Percentiles rank a stretch among this genome's conserved stretches.
These are phyloP conservation scores for Thereuonema tuberculata DNA, from an alignment of 1,140 invertebrate species.

Conservation along the genomic window DNA sequence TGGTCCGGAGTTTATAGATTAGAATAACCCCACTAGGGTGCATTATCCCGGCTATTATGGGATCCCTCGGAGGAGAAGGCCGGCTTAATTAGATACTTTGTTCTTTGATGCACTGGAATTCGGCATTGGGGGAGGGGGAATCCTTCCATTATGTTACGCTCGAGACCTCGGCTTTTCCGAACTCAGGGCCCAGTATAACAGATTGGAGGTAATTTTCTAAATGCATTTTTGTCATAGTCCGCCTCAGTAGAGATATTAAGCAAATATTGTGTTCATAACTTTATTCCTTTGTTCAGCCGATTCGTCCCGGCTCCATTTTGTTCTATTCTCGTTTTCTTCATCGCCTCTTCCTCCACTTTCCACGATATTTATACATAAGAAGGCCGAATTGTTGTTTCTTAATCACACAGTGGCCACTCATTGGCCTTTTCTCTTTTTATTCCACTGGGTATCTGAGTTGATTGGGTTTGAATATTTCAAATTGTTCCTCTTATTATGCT, in stretches of 20 bases:
- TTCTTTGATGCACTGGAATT: slow-evolving; percentile 8
- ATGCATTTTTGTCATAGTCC: slow-evolving; percentile 9
- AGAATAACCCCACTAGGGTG: neutral
- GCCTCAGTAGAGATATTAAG: neutral
- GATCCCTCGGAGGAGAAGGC: slow-evolving; percentile 1
- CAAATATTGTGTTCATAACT: slow-evolving; percentile 3
- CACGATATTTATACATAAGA: no score
- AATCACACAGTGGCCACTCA: no score
- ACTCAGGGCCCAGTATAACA: slow-evolving; percentile 10
- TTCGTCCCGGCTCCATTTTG: neutral
- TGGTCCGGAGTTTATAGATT: neutral
- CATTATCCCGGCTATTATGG: slow-evolving; percentile 1
- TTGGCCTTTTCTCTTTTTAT: no score
- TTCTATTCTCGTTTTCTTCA: neutral
- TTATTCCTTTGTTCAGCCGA: neutral
- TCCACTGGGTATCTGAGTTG: no score
- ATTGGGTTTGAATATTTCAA: no score
- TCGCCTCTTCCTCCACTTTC: neutral
- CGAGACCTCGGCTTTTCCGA: neutral
- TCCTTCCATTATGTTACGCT: neutral
- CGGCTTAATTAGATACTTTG: slow-evolving; percentile 10
- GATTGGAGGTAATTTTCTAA: slow-evolving; percentile 9
- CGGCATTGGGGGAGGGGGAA: neutral
- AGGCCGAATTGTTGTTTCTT: no score
- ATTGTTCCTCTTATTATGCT: no score